Conservation (phyloP, 1,140 invertebrate genomes). For the Drosophila mayri region DNA sequence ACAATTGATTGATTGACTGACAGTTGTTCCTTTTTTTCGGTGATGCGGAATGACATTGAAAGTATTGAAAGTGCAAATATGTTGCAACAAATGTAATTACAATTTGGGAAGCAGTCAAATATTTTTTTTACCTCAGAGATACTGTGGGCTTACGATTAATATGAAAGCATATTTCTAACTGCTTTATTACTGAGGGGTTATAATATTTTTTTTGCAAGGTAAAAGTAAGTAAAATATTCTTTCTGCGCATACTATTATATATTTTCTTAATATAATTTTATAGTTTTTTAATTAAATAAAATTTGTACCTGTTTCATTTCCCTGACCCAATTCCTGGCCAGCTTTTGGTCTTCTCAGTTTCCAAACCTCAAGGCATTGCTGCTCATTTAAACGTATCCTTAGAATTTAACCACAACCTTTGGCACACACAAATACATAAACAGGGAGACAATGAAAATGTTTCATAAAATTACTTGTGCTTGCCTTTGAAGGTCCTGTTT, state of each 20-base stretch:
- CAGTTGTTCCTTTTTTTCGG: conserved; percentile 28
- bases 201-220: too few species aligned
- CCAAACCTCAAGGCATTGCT: conserved; percentile 67
- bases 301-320: not conserved
- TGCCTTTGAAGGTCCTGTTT: conserved; percentile 46
- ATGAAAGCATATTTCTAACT: too few species aligned
- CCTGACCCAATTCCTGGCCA: conserved; percentile 9
- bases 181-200: too few species aligned
- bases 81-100: conserved; percentile 67
- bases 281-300: not conserved
- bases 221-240: too few species aligned
- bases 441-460: conserved; percentile 72
- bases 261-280: not conserved
- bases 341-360: conserved; percentile 22
- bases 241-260: too few species aligned
- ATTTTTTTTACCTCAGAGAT: conserved; percentile 6
- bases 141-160: too few species aligned
- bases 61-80: conserved; percentile 51
- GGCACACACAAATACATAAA: conserved; percentile 38
- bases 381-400: conserved; percentile 69
- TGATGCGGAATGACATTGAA: conserved; percentile 42
- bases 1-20: conserved; percentile 77
- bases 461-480: conserved; percentile 67
- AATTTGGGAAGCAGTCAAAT: conserved; percentile 9
- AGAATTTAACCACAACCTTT: conserved; percentile 64